Evolutionary conservation across 2,113 vertebrate species (phyloP).

Genomic region (Axis porcinus): DNA sequence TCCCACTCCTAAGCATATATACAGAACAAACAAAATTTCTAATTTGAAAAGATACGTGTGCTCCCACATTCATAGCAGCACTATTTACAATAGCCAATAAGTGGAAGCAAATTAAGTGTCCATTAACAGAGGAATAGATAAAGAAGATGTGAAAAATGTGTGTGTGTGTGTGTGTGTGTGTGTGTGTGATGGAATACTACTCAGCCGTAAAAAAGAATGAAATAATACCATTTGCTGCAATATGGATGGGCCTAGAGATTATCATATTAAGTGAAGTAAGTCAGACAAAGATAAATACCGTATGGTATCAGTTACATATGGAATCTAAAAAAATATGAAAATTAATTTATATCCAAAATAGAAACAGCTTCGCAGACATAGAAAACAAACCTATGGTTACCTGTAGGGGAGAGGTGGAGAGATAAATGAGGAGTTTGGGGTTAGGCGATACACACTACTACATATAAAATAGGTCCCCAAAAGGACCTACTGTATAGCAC

Average conservation of each 20-base stretch:
- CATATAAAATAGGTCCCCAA: background rate
- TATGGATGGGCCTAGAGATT: background rate
- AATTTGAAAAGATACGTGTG: background rate
- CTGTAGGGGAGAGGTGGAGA: background rate
- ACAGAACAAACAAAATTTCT: background rate
- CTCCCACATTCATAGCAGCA: background rate
- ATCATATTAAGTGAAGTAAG: background rate
- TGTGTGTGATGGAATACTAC: background rate
- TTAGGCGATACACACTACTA: background rate
- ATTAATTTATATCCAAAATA: background rate
- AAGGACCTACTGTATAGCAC: background rate
- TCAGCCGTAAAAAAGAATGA: background rate
- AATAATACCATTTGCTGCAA: background rate
- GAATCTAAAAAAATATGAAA: background rate
- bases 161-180: background rate
- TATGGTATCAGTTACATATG: background rate
- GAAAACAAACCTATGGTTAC: background rate
- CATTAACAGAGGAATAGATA: background rate
- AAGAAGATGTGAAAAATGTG: background rate
- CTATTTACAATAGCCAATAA: background rate
- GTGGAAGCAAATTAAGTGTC: background rate
- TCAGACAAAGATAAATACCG: background rate
- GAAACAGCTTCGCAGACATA: background rate
- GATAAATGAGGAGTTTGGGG: background rate
- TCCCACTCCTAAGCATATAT: background rate